Evolutionary conservation across 2,113 vertebrate species (phyloP).

Genomic region (Nansenia antarctica): DNA sequence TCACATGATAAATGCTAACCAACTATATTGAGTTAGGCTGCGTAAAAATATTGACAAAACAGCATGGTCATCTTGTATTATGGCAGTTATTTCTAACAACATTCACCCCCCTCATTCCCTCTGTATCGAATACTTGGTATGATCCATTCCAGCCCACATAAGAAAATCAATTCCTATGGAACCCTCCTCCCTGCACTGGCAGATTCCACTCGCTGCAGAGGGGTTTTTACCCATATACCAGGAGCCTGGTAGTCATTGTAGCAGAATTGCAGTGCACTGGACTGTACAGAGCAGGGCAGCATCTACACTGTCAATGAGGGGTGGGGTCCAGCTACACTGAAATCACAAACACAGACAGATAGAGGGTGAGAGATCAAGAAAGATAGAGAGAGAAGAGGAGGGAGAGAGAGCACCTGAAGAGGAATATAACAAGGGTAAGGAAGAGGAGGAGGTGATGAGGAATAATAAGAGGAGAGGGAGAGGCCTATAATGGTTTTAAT

Average conservation of each 20-base stretch:
- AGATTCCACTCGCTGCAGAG: conserved; percentile 68
- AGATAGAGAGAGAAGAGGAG: conserved; percentile 54
- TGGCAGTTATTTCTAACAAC: conserved; percentile 8
- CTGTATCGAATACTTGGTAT: conserved; percentile 56
- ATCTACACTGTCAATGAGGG: conserved; percentile 77
- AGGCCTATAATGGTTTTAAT: conserved; percentile 56
- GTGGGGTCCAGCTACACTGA: conserved; percentile 76
- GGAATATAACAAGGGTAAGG: conserved; percentile 76
- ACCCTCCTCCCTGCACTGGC: conserved; percentile 60
- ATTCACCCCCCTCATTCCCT: conserved; percentile 35
- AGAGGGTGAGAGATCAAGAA: conserved; percentile 56
- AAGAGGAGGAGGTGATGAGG: conserved; percentile 48
- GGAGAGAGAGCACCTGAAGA: conserved; percentile 68
- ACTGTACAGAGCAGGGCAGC: conserved; percentile 70
- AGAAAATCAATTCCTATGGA: conserved; percentile 35
- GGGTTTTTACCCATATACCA: conserved; percentile 58
- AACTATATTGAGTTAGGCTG: not conserved
- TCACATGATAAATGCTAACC: not conserved
- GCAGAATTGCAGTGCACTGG: conserved; percentile 75
- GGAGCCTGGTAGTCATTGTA: conserved; percentile 67
- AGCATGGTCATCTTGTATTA: not conserved
- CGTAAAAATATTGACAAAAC: not conserved
- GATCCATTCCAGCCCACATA: conserved; percentile 56
- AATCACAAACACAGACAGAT: conserved; percentile 65
- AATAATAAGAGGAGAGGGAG: conserved; percentile 54